Conservation (phyloP, 2,797 vertebrate species). For the Anabacerthia variegaticeps region DNA sequence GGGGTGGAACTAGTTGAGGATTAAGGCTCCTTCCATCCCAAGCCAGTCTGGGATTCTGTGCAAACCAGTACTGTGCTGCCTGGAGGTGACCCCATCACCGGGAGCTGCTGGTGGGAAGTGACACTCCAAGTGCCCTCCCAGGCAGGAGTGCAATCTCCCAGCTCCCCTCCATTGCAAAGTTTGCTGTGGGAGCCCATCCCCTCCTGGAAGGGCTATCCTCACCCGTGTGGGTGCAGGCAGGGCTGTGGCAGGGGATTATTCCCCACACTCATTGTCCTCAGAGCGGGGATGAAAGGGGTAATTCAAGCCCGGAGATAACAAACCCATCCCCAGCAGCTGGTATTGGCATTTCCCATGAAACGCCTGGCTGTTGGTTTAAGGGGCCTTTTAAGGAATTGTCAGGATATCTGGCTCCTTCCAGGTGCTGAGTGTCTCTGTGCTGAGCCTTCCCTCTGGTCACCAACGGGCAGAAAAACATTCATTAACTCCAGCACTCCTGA, state of each 20-base stretch:
- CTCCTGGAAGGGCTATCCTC: slow-evolving; percentile 68
- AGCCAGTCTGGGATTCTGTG: background rate
- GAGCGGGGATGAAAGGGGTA: slow-evolving; percentile 68
- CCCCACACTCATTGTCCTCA: slow-evolving; percentile 76
- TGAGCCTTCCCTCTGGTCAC: background rate
- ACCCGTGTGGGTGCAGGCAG: slow-evolving; percentile 57
- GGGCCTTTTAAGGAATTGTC: slow-evolving; percentile 17
- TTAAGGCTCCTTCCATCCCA: background rate
- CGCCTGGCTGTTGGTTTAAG: slow-evolving; percentile 23
- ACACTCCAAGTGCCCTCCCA: background rate
- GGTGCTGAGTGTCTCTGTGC: background rate
- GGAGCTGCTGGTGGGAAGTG: background rate
- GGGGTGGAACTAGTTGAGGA: background rate
- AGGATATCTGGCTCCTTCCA: background rate
- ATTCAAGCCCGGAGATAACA: slow-evolving; percentile 73
- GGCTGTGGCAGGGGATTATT: background rate
- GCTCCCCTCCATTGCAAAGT: slow-evolving; percentile 43
- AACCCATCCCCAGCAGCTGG: slow-evolving; percentile 27
- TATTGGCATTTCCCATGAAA: slow-evolving; percentile 84
- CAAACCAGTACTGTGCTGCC: background rate
- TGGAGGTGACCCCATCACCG: background rate
- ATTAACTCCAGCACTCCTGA: accelerated
- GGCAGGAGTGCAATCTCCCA: background rate
- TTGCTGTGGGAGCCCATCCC: slow-evolving; percentile 82
- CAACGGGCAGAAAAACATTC: background rate